Evolutionary conservation across 2,797 vertebrate genomes (phyloP).

Genomic region (Morus bassanus): DNA sequence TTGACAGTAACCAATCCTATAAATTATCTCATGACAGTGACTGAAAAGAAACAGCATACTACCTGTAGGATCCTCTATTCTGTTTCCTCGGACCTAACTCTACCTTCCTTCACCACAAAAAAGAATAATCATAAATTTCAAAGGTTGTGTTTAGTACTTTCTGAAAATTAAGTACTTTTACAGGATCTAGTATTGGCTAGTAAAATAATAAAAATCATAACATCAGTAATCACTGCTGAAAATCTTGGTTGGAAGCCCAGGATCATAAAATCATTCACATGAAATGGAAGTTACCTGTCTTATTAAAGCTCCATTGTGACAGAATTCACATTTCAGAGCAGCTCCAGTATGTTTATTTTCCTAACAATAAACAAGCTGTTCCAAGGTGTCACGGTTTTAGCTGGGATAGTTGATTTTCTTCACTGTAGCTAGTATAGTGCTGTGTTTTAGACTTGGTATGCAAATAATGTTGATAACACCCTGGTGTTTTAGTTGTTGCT

Average conservation of each 20-base stretch:
- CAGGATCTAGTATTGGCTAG: background rate
- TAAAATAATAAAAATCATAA: background rate
- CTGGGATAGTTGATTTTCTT: too few species aligned
- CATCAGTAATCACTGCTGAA: background rate
- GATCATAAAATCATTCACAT: background rate
- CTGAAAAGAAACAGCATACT: background rate
- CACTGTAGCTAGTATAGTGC: too few species aligned
- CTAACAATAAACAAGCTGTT: background rate
- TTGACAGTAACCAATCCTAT: background rate
- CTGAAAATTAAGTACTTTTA: background rate
- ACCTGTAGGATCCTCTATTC: background rate
- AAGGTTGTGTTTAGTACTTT: background rate
- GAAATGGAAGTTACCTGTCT: background rate
- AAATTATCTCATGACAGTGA: background rate
- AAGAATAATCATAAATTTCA: background rate
- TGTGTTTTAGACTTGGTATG: too few species aligned
- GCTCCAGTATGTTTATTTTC: background rate
- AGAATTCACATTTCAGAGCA: background rate
- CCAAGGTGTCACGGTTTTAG: too few species aligned
- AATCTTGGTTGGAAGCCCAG: background rate
- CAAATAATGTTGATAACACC: too few species aligned
- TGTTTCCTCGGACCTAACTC: background rate
- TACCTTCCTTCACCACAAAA: background rate
- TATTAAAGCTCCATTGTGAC: background rate
- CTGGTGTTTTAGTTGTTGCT: too few species aligned